These are phyloP conservation scores for Athalia cordata DNA, from an alignment of 2,888 invertebrate genomes.

Conservation along the genomic window DNA sequence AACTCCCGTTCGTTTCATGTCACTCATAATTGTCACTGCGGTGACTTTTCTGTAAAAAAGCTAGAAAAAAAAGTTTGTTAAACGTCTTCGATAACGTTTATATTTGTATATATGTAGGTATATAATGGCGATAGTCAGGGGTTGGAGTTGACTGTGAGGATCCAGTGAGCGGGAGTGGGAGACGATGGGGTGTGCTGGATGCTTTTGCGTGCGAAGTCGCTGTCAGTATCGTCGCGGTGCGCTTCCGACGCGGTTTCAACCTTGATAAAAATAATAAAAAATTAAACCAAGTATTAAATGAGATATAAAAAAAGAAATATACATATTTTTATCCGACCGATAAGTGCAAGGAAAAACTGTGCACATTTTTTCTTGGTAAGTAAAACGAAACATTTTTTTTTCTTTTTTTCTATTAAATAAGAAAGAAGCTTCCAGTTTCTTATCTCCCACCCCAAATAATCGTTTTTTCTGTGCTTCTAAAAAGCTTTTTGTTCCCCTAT, in stretches of 20 bases:
- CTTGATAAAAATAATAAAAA: constrained; percentile 25
- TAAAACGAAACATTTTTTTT: not conserved
- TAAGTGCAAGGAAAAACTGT: not conserved
- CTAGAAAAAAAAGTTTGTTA: not conserved
- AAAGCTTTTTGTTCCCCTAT: too few relatives aligned
- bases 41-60: not conserved
- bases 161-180: constrained; percentile 53
- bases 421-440: too few relatives aligned
- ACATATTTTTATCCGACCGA: not conserved
- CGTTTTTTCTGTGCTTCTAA: too few relatives aligned
- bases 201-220: constrained; percentile 60
- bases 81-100: not conserved
- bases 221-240: constrained; percentile 65
- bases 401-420: not conserved
- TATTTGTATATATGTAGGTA: not conserved
- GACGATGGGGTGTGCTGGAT: constrained; percentile 57
- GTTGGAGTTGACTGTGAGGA: constrained; percentile 39
- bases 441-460: too few relatives aligned
- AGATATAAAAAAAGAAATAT: not conserved
- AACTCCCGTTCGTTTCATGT: not conserved
- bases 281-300: not conserved
- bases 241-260: constrained; percentile 59
- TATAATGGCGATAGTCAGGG: constrained; percentile 15
- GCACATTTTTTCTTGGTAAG: not conserved
- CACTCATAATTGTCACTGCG: not conserved